Conservation (phyloP, 2,888 invertebrate species). For the Drosophila koepferae region DNA sequence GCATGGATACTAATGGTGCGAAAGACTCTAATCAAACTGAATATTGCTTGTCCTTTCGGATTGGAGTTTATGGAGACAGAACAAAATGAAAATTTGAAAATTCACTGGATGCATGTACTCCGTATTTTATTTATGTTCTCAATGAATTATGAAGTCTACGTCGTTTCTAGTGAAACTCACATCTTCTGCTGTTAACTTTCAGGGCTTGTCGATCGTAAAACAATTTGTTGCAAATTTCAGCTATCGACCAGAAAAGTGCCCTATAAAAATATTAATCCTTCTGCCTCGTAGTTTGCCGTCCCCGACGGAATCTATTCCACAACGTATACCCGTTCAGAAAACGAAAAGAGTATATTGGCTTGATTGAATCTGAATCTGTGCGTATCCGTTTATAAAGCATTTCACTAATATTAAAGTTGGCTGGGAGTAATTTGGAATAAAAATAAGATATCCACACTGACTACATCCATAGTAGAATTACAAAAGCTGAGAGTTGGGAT, state of each 20-base stretch:
- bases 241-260: slow-evolving; percentile 64
- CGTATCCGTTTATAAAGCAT: background rate
- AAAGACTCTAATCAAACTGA: too few relatives aligned
- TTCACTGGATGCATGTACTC: background rate
- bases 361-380: background rate
- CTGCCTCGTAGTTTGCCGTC: slow-evolving; percentile 22
- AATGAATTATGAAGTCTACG: background rate
- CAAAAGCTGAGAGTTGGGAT: background rate
- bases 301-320: slow-evolving; percentile 33
- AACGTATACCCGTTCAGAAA: slow-evolving; percentile 16
- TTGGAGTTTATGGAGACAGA: background rate
- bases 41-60: too few relatives aligned
- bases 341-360: background rate
- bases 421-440: too few relatives aligned
- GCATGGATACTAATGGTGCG: too few relatives aligned
- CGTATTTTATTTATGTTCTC: background rate
- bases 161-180: background rate
- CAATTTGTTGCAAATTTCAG: slow-evolving; percentile 75
- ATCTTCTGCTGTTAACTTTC: background rate
- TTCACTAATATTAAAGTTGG: background rate
- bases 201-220: slow-evolving; percentile 52
- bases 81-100: background rate
- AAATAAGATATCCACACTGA: too few relatives aligned
- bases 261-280: slow-evolving; percentile 76
- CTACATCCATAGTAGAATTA: too few relatives aligned